Conservation (phyloP, 2,797 vertebrate species). For the Hoplostethus atlanticus region DNA sequence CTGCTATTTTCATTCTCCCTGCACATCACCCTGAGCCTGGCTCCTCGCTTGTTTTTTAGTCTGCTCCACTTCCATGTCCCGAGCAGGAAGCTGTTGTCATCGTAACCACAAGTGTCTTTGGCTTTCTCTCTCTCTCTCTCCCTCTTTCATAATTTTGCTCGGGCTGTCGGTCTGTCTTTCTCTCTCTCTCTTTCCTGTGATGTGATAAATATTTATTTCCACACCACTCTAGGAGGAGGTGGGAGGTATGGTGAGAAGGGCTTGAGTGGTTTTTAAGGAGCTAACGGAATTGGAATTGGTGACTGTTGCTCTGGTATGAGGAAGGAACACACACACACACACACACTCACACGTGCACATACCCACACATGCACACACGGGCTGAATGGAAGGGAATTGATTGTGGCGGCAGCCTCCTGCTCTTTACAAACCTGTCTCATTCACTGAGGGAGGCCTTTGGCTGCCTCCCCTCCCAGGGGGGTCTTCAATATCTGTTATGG, state of each 20-base stretch:
- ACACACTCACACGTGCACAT: constrained; percentile 2
- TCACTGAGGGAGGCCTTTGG: constrained; percentile 58
- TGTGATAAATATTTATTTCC: constrained; percentile 80
- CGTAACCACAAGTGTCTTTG: constrained; percentile 63
- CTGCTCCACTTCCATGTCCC: constrained; percentile 50
- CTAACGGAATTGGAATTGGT: constrained; percentile 63
- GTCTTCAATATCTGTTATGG: constrained; percentile 74
- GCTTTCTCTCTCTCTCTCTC: constrained; percentile 26
- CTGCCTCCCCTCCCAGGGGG: constrained; percentile 64
- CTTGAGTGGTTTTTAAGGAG: constrained; percentile 68
- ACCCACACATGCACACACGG: constrained; percentile 13
- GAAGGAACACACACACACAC: constrained; percentile 13
- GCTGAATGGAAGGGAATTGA: constrained; percentile 61
- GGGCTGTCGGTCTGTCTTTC: constrained; percentile 20
- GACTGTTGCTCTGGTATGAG: constrained; percentile 36
- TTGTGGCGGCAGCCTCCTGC: constrained; percentile 54
- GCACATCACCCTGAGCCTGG: constrained; percentile 7
- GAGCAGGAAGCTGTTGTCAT: constrained; percentile 66
- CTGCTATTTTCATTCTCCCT: constrained; percentile 58
- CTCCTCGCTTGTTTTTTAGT: constrained; percentile 41
- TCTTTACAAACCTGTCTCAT: constrained; percentile 70
- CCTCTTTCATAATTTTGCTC: constrained; percentile 8
- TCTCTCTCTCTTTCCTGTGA: constrained; percentile 44
- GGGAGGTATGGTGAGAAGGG: constrained; percentile 18
- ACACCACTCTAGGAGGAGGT: constrained; percentile 23